These are phyloP conservation scores for Eudasyphora cyanicolor DNA, from an alignment of 2,888 invertebrate species.

Conservation along the genomic window DNA sequence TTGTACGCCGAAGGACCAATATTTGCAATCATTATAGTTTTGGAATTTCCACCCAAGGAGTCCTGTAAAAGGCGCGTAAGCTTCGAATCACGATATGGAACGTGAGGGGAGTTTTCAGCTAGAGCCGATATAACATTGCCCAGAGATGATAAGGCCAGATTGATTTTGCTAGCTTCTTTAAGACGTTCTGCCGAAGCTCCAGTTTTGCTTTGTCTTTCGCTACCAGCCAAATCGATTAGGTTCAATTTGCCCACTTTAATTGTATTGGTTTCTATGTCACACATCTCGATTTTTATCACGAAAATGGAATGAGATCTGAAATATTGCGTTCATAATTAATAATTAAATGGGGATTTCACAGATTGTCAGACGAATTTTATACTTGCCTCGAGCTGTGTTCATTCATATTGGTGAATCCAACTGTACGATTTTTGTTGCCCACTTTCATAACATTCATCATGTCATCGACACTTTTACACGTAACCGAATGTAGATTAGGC, in stretches of 20 bases:
- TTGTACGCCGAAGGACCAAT: conserved; percentile 98
- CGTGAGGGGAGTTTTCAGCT: conserved; percentile 96
- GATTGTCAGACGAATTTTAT: neutral
- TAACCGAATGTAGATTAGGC: conserved; percentile 95
- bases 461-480: conserved; percentile 96
- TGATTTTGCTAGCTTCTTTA: conserved; percentile 98
- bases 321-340: neutral
- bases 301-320: conserved; percentile 97
- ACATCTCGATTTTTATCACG: conserved; percentile 98
- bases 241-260: conserved; percentile 95
- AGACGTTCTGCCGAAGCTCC: conserved; percentile 95
- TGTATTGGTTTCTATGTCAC: conserved; percentile 83
- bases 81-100: conserved; percentile 98
- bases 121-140: conserved; percentile 99
- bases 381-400: conserved; percentile 91
- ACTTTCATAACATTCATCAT: conserved; percentile 96
- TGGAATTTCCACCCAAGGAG: conserved; percentile 98
- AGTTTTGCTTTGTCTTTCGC: conserved; percentile 98
- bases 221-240: conserved; percentile 98
- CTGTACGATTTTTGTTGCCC: conserved; percentile 96
- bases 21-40: conserved; percentile 99
- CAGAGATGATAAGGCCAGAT: conserved; percentile 96
- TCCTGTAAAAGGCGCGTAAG: conserved; percentile 97
- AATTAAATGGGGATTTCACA: neutral
- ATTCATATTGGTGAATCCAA: conserved; percentile 98